phyloP scores from a whole-genome alignment of 1,140 invertebrate genomes.

The Aphaenogaster floridana region DNA sequence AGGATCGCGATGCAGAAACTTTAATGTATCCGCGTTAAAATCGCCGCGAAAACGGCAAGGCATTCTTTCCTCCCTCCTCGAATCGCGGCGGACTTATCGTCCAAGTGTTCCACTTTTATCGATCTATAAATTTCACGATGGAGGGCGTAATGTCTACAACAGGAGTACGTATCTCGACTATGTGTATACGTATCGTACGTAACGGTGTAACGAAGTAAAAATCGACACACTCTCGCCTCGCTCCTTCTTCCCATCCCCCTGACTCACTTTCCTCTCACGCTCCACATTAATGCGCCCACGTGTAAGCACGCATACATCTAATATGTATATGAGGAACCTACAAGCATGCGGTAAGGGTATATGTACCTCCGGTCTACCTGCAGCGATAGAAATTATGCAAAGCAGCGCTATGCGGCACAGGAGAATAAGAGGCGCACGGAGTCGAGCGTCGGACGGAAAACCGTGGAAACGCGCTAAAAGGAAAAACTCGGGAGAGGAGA shows the following conservation, averaged over 20 bases:
- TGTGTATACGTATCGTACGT: background rate
- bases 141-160: background rate
- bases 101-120: slow-evolving; percentile 48
- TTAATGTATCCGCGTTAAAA: background rate
- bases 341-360: slow-evolving; percentile 63
- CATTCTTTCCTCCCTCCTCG: background rate
- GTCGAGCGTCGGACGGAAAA: slow-evolving; percentile 25
- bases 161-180: background rate
- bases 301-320: slow-evolving; percentile 55
- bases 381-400: slow-evolving; percentile 80
- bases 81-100: slow-evolving; percentile 42
- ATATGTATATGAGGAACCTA: slow-evolving; percentile 62
- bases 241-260: background rate
- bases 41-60: background rate
- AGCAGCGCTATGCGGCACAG: slow-evolving; percentile 66
- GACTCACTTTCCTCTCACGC: slow-evolving; percentile 26
- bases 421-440: slow-evolving; percentile 35
- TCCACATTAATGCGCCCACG: slow-evolving; percentile 61
- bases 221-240: slow-evolving; percentile 31
- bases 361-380: slow-evolving; percentile 69
- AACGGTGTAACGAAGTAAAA: slow-evolving; percentile 54
- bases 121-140: slow-evolving; percentile 43
- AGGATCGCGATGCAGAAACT: background rate
- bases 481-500: slow-evolving; percentile 43
- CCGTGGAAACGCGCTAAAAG: slow-evolving; percentile 50